A percentile compares a stretch with the other conserved stretches of the same genome.
Evolutionary conservation across 2,888 invertebrate genomes (phyloP).

Genomic region (Hirudinaria manillensis): DNA sequence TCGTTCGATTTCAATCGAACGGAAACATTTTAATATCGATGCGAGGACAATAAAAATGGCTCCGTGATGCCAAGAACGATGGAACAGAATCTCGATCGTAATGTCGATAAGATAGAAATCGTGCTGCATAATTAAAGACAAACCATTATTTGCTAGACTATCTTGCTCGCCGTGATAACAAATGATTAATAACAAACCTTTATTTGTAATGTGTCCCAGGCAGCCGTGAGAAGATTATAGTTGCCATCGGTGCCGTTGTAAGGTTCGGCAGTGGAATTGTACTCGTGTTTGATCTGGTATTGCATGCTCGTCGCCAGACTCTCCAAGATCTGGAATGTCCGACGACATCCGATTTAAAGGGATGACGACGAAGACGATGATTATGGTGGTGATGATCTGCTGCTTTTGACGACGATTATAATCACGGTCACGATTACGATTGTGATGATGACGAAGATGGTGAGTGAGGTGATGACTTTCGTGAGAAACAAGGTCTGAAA

Average conservation of each 20-base stretch:
- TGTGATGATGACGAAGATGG: conserved; percentile 21
- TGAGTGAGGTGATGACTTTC: conserved; percentile 14
- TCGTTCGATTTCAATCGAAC: too few species aligned
- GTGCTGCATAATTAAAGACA: too few species aligned
- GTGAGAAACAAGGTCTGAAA: background rate
- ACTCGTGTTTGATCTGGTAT: conserved; percentile 30
- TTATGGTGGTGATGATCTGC: background rate
- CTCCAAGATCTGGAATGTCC: conserved; percentile 12
- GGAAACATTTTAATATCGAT: too few species aligned
- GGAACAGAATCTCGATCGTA: too few species aligned
- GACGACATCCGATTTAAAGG: too few species aligned
- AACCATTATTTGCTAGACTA: too few species aligned
- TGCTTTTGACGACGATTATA: conserved; percentile 3
- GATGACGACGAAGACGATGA: background rate
- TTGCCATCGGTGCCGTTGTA: conserved; percentile 21
- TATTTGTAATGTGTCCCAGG: conserved; percentile 35
- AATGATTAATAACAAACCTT: conserved; percentile 24
- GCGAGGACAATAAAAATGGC: too few species aligned
- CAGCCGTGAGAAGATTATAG: conserved; percentile 27
- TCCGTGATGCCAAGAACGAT: too few species aligned
- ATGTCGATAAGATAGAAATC: too few species aligned
- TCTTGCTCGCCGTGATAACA: too few species aligned
- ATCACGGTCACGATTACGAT: background rate
- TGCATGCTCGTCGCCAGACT: conserved; percentile 27
- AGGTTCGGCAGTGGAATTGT: conserved; percentile 29